Percentiles rank a stretch among this genome's conserved stretches.
Evolutionary conservation across 1,140 invertebrate genomes (phyloP).

Genomic region (Lithobius niger): DNA sequence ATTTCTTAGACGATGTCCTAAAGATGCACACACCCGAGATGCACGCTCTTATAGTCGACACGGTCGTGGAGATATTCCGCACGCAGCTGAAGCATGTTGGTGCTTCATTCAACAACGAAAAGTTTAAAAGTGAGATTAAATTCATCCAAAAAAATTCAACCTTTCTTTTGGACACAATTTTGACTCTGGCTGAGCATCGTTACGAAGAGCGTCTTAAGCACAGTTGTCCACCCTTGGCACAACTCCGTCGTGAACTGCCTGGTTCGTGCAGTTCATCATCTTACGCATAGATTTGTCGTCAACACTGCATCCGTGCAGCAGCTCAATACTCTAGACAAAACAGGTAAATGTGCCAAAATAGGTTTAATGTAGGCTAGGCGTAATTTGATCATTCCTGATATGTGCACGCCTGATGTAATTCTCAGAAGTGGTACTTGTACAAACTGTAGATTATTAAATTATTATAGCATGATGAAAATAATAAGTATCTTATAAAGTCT

Average conservation of each 20-base stretch:
- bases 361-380: too few relatives aligned
- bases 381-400: too few relatives aligned
- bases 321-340: too few relatives aligned
- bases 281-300: too few relatives aligned
- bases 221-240: slow-evolving; percentile 25
- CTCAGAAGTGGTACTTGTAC: too few relatives aligned
- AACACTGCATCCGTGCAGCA: too few relatives aligned
- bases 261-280: too few relatives aligned
- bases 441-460: too few relatives aligned
- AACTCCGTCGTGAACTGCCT: slow-evolving; percentile 24
- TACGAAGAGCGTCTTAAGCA: slow-evolving; percentile 31
- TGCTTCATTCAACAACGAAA: slow-evolving; percentile 40
- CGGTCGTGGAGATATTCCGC: slow-evolving; percentile 47
- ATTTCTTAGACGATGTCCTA: slow-evolving; percentile 51
- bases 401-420: too few relatives aligned
- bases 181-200: slow-evolving; percentile 35
- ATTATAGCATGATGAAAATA: too few relatives aligned
- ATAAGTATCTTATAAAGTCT: too few relatives aligned
- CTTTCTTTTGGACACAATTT: slow-evolving; percentile 39
- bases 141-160: slow-evolving; percentile 41
- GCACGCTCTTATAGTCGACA: slow-evolving; percentile 44
- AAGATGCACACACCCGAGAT: slow-evolving; percentile 49
- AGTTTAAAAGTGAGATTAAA: slow-evolving; percentile 39
- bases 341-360: too few relatives aligned
- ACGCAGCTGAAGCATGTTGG: slow-evolving; percentile 50